Evolutionary conservation across 2,888 invertebrate species (phyloP).

Genomic region (Steinernema hermaphroditum): DNA sequence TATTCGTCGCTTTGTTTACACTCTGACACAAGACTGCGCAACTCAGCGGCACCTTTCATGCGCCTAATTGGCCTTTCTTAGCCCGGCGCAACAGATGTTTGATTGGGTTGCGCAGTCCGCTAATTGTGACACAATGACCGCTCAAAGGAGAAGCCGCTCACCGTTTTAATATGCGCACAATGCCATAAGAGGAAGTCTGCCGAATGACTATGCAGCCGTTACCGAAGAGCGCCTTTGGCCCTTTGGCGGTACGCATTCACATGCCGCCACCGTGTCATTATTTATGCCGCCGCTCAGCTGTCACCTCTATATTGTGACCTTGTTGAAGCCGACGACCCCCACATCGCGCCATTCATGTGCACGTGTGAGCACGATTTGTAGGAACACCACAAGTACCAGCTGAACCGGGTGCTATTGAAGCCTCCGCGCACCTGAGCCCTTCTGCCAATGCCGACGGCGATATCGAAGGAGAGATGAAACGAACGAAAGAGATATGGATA

Average conservation of each 20-base stretch:
- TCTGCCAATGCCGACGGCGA: no score
- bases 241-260: conserved; percentile 17
- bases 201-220: neutral
- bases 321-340: conserved; percentile 12
- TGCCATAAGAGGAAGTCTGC: conserved; percentile 25
- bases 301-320: conserved; percentile 23
- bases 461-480: no score
- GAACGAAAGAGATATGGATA: neutral
- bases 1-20: conserved; percentile 26
- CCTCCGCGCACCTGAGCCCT: no score
- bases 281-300: conserved; percentile 29
- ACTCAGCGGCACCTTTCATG: conserved; percentile 30
- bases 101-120: conserved; percentile 30
- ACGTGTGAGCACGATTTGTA: conserved; percentile 22
- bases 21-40: conserved; percentile 18
- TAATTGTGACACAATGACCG: conserved; percentile 26
- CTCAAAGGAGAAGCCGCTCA: conserved; percentile 29
- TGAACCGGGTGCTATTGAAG: no score
- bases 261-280: conserved; percentile 29
- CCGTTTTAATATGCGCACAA: conserved; percentile 22
- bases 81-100: conserved; percentile 31
- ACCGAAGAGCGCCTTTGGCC: conserved; percentile 25
- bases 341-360: neutral
- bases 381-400: neutral
- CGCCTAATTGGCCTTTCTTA: conserved; percentile 29